Evolutionary conservation across 2,888 invertebrate species (phyloP).

Genomic region (Tanytarsus gracilentus): DNA sequence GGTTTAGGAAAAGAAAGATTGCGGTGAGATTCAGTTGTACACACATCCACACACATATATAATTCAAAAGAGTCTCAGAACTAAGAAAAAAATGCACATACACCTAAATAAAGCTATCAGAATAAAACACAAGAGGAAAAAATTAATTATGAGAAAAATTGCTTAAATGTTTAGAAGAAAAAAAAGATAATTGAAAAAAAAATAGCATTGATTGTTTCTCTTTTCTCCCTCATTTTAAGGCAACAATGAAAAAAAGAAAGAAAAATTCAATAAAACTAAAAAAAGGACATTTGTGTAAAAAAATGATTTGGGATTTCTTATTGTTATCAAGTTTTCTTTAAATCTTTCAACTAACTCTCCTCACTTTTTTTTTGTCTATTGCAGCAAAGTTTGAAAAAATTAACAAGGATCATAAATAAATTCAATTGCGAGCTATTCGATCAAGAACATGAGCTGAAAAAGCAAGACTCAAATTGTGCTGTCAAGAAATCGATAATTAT

Average conservation of each 20-base stretch:
- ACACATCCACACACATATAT: not conserved
- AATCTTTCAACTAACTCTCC: not conserved
- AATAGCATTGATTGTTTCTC: conserved; percentile 25
- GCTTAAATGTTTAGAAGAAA: conserved; percentile 27
- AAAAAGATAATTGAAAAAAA: conserved; percentile 18
- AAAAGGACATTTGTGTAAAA: conserved; percentile 20
- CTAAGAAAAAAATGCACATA: not conserved
- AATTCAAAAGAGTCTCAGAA: not conserved
- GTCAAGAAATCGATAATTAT: too few species aligned
- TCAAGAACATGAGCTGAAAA: too few species aligned
- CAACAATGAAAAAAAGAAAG: conserved; percentile 15
- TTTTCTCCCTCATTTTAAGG: conserved; percentile 19
- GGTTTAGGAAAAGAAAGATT: not conserved
- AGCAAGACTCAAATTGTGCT: too few species aligned
- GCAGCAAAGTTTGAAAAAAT: too few species aligned
- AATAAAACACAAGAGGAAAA: conserved; percentile 3
- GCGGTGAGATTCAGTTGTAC: not conserved
- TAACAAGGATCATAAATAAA: too few species aligned
- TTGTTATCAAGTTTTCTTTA: not conserved
- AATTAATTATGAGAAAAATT: conserved; percentile 8
- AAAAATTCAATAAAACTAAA: not conserved
- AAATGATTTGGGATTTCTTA: not conserved
- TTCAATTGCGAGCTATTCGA: too few species aligned
- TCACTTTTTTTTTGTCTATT: not conserved
- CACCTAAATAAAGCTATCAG: conserved; percentile 20